phyloP scores from a whole-genome alignment of 2,113 vertebrate genomes.

The Catharus minimus region DNA sequence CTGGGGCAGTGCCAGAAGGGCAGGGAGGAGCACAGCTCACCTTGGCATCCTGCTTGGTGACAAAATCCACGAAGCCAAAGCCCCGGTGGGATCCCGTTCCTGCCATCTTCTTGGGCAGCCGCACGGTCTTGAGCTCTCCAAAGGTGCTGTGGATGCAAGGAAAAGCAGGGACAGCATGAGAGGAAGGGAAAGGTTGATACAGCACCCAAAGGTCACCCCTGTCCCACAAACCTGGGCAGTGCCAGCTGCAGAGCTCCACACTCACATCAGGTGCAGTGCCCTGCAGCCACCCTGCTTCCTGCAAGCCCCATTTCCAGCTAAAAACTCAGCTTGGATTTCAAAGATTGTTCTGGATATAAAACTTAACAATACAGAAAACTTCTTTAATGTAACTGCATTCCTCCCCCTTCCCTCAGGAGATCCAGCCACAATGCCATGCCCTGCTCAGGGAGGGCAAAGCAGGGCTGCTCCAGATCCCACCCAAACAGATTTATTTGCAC shows the following conservation, averaged over 20 bases:
- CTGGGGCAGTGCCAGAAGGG: not conserved
- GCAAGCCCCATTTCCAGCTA: not conserved
- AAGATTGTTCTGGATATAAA: not conserved
- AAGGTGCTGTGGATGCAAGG: constrained; percentile 81
- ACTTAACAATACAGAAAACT: not conserved
- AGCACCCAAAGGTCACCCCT: not conserved
- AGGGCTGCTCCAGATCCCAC: not conserved
- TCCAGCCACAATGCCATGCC: not conserved
- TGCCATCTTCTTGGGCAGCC: constrained; percentile 90
- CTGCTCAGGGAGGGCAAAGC: not conserved
- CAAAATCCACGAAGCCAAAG: constrained; percentile 94
- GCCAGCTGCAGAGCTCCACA: fast-evolving
- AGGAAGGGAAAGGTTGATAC: not conserved
- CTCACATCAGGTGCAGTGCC: too few species aligned
- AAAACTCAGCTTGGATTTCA: not conserved
- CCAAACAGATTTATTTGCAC: not conserved
- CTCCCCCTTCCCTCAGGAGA: not conserved
- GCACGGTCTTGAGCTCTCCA: constrained; percentile 93
- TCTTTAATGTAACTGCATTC: not conserved
- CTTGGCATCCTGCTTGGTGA: constrained; percentile 97
- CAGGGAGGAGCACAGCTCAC: constrained; percentile 63
- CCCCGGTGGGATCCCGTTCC: constrained; percentile 88
- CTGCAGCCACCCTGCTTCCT: not conserved
- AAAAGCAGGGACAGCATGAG: not conserved
- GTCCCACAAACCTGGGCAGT: not conserved